phyloP scores from a whole-genome alignment of 1,140 invertebrate species.

The Drepana arcuata region DNA sequence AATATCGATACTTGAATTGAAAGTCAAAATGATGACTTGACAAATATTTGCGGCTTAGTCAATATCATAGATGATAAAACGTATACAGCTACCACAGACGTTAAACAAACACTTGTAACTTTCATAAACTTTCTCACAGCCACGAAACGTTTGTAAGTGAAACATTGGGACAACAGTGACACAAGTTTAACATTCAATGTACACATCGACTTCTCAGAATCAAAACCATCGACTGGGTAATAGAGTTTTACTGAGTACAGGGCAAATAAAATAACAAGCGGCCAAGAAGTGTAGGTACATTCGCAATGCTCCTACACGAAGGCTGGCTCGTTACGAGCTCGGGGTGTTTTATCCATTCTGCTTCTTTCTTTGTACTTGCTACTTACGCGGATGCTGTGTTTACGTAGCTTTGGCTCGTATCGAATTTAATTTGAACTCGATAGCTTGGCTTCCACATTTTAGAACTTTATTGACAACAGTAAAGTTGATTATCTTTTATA shows the following conservation, averaged over 20 bases:
- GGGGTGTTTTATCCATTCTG: constrained; percentile 35
- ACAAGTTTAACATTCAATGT: constrained; percentile 51
- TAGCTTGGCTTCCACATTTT: too few species aligned
- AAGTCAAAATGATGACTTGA: too few species aligned
- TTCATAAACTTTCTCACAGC: constrained; percentile 51
- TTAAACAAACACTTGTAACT: constrained; percentile 25
- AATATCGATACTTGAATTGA: constrained; percentile 7
- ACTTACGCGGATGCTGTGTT: constrained; percentile 31
- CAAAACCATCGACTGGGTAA: constrained; percentile 58
- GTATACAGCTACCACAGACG: background rate
- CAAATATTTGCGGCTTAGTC: too few species aligned
- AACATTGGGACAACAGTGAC: constrained; percentile 55
- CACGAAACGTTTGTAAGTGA: constrained; percentile 36
- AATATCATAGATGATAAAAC: background rate
- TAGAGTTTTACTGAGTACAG: constrained; percentile 57
- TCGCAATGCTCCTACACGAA: constrained; percentile 23
- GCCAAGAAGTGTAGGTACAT: constrained; percentile 33
- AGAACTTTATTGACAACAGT: too few species aligned
- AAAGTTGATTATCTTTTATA: too few species aligned
- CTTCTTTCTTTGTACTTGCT: constrained; percentile 47
- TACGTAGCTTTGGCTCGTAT: constrained; percentile 27
- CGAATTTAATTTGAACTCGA: too few species aligned
- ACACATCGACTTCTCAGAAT: constrained; percentile 58
- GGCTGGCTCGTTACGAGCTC: constrained; percentile 23
- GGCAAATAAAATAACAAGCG: constrained; percentile 64